Evolutionary conservation across 2,888 invertebrate species (phyloP), one percentile per base, ranked within the genome.

Genomic region (Ypsolopha sequella): DNA sequence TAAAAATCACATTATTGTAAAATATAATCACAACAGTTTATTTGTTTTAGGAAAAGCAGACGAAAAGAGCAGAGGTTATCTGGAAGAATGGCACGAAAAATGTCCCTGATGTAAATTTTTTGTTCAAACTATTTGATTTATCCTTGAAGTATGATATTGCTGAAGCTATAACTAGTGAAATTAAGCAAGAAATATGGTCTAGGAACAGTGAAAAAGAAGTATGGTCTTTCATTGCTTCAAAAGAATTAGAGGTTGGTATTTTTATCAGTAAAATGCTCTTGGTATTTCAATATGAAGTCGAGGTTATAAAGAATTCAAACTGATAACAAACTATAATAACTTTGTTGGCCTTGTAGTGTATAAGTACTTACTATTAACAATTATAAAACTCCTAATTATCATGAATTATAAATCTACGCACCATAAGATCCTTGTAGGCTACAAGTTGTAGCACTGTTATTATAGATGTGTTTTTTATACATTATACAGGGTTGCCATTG

Each of bases 1-100:
- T 24, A 24, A 4, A 24, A 24, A 2, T 24, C 24, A 24, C 24
- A 24, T 3, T 24, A 24, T 24, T 24, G 2, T 24, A 24, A n/a
- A 24, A 24, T 24, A 24, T 24, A 24, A 24, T 24, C 24, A 3
- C 24, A 24, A 24, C 2, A 24, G 2, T 24, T 50, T n/a, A 48
- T 51, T 58, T 38, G 44, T 77, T 73, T 41, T 57, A 87, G 86
- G 80, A 76, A 55, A 82, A 73, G 56, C 82, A 82, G 55, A 56
- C 89, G 13, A 89, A 89, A 63, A 85, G 89, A 56, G 89, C 89
- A 34, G 81, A 87, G 52, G 73, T 91, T 9, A 80, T 92, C 43
- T 91, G 91, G 80, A 87, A 84, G 51, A 89, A 89, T 70, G 90
- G 90, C 8, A 70, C 87, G 33, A 88, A 89, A 54, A 87, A 86